phyloP scores from a whole-genome alignment of 92 coral and sea anemone species.

The Zoanthus gigantus region DNA sequence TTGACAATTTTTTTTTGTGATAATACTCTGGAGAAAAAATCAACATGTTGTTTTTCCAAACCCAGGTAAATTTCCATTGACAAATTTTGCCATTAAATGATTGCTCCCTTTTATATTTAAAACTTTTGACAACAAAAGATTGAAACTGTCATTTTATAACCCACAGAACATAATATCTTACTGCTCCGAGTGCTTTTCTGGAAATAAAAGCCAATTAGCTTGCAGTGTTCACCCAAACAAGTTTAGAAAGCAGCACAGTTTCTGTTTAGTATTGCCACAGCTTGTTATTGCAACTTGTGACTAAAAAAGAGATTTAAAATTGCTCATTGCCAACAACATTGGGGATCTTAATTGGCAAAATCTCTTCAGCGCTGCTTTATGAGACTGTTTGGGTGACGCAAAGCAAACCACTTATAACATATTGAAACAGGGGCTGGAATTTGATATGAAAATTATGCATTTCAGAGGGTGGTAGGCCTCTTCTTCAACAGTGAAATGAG shows the following conservation, averaged over 20 bases:
- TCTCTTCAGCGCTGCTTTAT: not conserved
- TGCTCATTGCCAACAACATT: not conserved
- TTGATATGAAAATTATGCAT: not conserved
- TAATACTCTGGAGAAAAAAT: too few species aligned
- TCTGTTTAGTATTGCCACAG: not conserved
- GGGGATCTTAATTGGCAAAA: not conserved
- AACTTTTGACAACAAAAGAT: not conserved
- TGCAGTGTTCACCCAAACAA: not conserved
- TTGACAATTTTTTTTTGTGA: too few species aligned
- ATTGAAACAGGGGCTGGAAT: not conserved
- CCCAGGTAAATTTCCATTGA: not conserved
- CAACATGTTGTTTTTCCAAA: too few species aligned
- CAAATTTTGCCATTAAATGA: not conserved
- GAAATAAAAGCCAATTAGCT: not conserved
- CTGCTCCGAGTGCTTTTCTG: not conserved
- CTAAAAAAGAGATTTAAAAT: not conserved
- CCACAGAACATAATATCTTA: not conserved
- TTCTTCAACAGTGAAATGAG: not conserved
- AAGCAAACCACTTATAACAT: not conserved
- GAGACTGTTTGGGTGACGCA: not conserved
- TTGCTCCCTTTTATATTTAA: not conserved
- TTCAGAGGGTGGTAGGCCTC: not conserved
- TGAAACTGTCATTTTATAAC: not conserved
- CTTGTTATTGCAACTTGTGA: not conserved
- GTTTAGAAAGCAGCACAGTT: not conserved